Conservation (phyloP, 2,113 vertebrate genomes). For the Casuarius casuarius region DNA sequence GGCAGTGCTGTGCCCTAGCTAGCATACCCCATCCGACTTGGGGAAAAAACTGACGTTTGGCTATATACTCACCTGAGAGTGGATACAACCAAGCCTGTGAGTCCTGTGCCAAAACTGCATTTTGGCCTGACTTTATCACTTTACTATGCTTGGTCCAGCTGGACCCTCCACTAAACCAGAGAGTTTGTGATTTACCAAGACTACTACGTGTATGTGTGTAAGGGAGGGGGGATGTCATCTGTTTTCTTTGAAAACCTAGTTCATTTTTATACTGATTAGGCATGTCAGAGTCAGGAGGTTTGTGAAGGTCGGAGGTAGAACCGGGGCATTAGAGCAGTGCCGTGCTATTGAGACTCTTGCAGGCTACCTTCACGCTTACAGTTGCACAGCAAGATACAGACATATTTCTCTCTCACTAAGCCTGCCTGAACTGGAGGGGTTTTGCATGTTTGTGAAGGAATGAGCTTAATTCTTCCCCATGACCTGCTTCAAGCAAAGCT, state of each 20-base stretch:
- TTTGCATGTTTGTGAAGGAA: neutral
- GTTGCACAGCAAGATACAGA: neutral
- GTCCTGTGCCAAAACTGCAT: neutral
- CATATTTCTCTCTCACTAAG: neutral
- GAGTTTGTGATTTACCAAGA: neutral
- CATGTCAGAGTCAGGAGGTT: neutral
- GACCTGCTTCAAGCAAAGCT: slow-evolving; percentile 35
- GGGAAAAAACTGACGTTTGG: neutral
- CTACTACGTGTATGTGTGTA: neutral
- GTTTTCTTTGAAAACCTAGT: neutral
- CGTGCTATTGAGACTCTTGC: neutral
- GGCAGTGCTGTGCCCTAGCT: neutral
- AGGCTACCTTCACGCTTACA: neutral
- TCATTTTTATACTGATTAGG: neutral
- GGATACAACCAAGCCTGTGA: neutral
- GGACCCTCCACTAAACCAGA: neutral
- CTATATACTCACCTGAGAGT: neutral
- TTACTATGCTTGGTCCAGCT: neutral
- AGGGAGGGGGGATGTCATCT: neutral
- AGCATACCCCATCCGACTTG: neutral
- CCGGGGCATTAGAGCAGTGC: neutral
- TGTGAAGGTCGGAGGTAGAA: neutral
- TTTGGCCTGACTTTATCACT: neutral
- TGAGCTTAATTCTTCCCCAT: neutral
- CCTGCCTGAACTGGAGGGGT: neutral